Percentiles rank a stretch among this genome's conserved stretches.
phyloP scores from a whole-genome alignment of 2,797 vertebrate genomes.

The Typhlichthys subterraneus region DNA sequence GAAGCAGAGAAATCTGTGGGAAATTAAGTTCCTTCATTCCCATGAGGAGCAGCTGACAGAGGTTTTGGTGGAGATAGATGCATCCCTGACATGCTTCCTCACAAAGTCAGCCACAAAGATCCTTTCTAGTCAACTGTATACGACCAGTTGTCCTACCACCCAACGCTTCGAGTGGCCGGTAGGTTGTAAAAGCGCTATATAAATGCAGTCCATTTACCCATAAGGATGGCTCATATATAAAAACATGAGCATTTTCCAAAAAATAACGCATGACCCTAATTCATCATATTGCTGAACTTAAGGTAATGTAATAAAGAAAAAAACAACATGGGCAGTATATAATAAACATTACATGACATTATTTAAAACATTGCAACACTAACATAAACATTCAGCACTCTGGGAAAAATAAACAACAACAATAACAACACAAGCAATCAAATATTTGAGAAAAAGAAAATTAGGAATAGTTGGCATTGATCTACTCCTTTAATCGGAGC shows the following conservation, averaged over 20 bases:
- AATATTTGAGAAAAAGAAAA: constrained; percentile 18
- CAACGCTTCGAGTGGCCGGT: no score
- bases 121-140: no score
- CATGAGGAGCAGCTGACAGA: constrained; percentile 39
- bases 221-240: no score
- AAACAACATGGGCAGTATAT: no score
- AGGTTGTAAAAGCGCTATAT: no score
- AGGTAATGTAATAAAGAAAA: no score
- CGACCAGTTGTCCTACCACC: no score
- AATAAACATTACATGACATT: no score
- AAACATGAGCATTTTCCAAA: no score
- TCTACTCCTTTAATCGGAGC: constrained; percentile 52
- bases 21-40: constrained; percentile 58
- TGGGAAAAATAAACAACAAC: constrained; percentile 10
- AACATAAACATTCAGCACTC: constrained; percentile 53
- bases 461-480: constrained; percentile 55
- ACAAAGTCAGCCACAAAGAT: constrained; percentile 47
- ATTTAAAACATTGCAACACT: background rate
- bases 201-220: no score
- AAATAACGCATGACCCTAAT: no score
- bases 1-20: constrained; percentile 40
- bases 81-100: constrained; percentile 49
- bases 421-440: background rate
- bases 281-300: no score
- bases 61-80: constrained; percentile 33